Conservation (phyloP, 2,113 vertebrate genomes). For the Cebus imitator region DNA sequence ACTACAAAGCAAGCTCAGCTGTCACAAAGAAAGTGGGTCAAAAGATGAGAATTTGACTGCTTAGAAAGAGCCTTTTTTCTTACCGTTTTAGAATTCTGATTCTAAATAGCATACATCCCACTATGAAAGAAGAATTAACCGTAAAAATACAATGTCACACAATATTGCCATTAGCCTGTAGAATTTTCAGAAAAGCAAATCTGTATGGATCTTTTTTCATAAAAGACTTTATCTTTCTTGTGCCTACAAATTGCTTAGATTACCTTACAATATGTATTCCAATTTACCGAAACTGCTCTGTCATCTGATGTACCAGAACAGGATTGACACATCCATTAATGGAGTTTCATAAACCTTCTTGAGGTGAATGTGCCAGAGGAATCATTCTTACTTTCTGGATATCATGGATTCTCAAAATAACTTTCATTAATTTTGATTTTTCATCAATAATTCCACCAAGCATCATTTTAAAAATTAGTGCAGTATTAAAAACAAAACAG, state of each 20-base stretch:
- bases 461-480: not conserved
- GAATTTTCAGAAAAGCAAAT: constrained; percentile 4
- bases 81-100: not conserved
- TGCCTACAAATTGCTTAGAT: not conserved
- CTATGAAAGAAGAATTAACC: not conserved
- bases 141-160: not conserved
- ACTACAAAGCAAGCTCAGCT: not conserved
- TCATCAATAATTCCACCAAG: not conserved
- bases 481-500: not conserved
- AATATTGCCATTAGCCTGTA: not conserved
- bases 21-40: not conserved
- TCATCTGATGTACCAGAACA: not conserved
- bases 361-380: not conserved
- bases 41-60: not conserved
- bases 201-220: not conserved
- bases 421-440: not conserved
- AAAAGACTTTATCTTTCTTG: constrained; percentile 11
- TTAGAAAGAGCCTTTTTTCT: not conserved
- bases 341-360: not conserved
- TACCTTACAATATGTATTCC: not conserved
- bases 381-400: not conserved
- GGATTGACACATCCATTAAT: not conserved
- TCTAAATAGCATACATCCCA: not conserved
- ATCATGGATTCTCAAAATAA: not conserved
- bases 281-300: not conserved